These are phyloP conservation scores for Platynereis dumerilii DNA, from an alignment of 2,888 invertebrate species.

Conservation along the genomic window DNA sequence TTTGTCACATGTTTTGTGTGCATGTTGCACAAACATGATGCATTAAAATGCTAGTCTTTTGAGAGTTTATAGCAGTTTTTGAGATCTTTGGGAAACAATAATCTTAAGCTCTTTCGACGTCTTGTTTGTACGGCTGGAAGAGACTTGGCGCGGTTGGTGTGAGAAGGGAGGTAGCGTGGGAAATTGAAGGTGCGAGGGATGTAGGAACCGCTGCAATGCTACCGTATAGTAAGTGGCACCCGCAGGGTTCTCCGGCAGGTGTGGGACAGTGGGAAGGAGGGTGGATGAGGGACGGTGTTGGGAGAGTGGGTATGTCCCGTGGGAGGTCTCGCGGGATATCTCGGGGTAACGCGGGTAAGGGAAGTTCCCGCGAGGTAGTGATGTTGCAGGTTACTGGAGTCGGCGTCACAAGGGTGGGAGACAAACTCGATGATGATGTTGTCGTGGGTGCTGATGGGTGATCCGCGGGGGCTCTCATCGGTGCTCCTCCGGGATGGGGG, in stretches of 20 bases:
- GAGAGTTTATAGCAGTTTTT: no score
- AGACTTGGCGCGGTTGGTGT: constrained; percentile 22
- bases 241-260: constrained; percentile 8
- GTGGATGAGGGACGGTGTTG: background rate
- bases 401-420: constrained; percentile 10
- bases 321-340: background rate
- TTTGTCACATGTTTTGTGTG: no score
- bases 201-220: constrained; percentile 14
- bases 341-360: background rate
- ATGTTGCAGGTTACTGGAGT: background rate
- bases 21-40: no score
- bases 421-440: background rate
- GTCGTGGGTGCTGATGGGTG: background rate
- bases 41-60: no score
- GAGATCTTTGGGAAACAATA: background rate
- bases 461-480: background rate
- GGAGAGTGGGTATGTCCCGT: background rate
- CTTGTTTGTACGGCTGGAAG: constrained; percentile 33
- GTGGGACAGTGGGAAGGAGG: constrained; percentile 11
- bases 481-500: background rate
- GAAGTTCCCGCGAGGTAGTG: background rate
- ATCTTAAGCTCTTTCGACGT: constrained; percentile 27
- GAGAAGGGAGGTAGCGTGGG: constrained; percentile 17
- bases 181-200: constrained; percentile 16
- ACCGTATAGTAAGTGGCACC: constrained; percentile 19